These are phyloP conservation scores for Orestias chungarensis DNA, from an alignment of 2,797 vertebrate genomes.

Conservation along the genomic window DNA sequence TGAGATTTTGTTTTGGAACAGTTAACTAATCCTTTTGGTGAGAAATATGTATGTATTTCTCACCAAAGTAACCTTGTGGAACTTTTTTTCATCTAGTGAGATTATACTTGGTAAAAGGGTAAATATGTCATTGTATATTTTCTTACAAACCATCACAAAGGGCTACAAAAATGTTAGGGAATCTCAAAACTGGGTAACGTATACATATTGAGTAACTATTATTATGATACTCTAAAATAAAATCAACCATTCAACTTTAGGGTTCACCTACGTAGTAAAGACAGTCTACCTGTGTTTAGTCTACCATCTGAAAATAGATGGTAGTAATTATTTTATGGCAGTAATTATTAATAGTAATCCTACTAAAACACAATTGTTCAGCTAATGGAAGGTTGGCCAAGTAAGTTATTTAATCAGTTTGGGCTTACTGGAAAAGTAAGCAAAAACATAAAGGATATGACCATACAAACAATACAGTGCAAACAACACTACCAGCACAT, in stretches of 20 bases:
- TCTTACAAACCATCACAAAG: background rate
- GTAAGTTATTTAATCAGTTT: background rate
- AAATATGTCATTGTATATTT: background rate
- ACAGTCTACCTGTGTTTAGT: background rate
- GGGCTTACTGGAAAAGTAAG: background rate
- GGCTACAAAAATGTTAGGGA: background rate
- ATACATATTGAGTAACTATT: background rate
- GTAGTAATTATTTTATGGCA: too few species aligned
- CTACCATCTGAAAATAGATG: background rate
- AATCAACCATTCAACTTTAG: background rate
- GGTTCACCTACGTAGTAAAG: background rate
- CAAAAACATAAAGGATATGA: background rate
- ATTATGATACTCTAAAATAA: background rate
- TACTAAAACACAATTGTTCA: background rate
- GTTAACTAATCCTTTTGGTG: too few species aligned
- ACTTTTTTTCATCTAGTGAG: background rate
- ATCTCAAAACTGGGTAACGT: background rate
- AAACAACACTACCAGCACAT: background rate
- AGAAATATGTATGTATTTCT: background rate
- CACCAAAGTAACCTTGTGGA: too few species aligned
- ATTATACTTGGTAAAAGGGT: background rate
- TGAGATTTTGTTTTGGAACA: slow-evolving; percentile 42
- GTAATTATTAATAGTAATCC: too few species aligned
- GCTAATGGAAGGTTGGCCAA: background rate
- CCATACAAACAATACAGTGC: too few species aligned